Evolutionary conservation across 2,888 invertebrate species (phyloP), one percentile per base, ranked within the genome.

Genomic region (Nowickia ferox): DNA sequence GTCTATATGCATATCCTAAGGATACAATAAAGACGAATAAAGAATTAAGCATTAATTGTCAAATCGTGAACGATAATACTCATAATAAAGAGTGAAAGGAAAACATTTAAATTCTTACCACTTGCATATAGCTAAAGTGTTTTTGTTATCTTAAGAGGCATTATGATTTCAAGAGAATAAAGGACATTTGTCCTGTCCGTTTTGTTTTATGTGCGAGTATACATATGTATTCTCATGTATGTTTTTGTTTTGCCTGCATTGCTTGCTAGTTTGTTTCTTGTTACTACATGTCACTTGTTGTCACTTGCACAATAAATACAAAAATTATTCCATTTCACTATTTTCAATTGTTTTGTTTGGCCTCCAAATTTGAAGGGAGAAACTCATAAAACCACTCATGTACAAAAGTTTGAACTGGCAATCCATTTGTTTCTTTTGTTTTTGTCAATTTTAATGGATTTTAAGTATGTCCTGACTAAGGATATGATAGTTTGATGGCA

Each of bases 1-100:
- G 19, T 46, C 44, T 59, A 2, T 48, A 71, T 65, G 51, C 19
- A 51, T 55, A 65, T 69, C 19, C 75, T 71, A 59, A 75, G 53
- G n/a, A 46, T 61, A 63, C 51, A 66, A 74, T 68, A 65, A 79
- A 9, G 44, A 44, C 42, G 53, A 71, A 51, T 66, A 78, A 74
- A 57, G 74, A 86, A 86, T 79, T 86, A 79, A 69, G 71, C 82
- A 82, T 86, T 83, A 82, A 86, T 86, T 86, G 79, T 86, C 74
- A 46, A 82, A 79, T 86, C 66, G 78, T 71, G 44, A 63, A 71
- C 38, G 63, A 55, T 55, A 51, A 71, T 61, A 61, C 40, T 75
- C 51, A 40, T 79, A 65, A 72, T 65, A 40, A 11, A 22, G 59
- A 44, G 38, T 38, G 1, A 22, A 71, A 79, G 44, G 63, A 46